These are phyloP conservation scores for Catharus minimus DNA, from an alignment of 2,113 vertebrate genomes.

Conservation along the genomic window DNA sequence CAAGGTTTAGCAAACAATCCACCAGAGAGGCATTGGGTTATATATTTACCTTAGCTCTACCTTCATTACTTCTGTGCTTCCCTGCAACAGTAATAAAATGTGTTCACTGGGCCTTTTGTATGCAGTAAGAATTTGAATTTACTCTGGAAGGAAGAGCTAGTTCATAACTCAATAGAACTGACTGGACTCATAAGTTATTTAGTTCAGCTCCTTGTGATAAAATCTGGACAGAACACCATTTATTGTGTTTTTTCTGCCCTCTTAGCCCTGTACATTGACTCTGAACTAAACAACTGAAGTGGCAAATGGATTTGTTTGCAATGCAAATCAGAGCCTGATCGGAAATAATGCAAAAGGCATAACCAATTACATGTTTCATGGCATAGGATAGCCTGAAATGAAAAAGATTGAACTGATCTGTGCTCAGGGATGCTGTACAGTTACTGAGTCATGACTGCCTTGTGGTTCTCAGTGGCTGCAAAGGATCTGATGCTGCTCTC, in stretches of 20 bases:
- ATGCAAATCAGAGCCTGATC: conserved; percentile 33
- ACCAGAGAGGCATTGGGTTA: neutral
- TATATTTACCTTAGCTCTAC: conserved; percentile 53
- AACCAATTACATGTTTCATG: conserved; percentile 24
- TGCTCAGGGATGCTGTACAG: neutral
- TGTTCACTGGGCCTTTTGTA: conserved; percentile 37
- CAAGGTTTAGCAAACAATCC: conserved; percentile 54
- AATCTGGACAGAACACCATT: conserved; percentile 26
- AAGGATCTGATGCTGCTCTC: neutral
- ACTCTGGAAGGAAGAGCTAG: conserved; percentile 20
- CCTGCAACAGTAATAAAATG: conserved; percentile 46
- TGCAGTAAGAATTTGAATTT: conserved; percentile 66
- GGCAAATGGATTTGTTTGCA: conserved; percentile 51
- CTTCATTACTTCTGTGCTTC: conserved; percentile 51
- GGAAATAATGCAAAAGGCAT: conserved; percentile 39
- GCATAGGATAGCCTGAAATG: neutral
- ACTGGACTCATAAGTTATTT: conserved; percentile 53
- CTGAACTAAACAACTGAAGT: conserved; percentile 35
- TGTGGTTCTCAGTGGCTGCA: neutral
- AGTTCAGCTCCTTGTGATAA: conserved; percentile 47
- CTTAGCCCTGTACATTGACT: conserved; percentile 13
- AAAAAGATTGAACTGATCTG: neutral
- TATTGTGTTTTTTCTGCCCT: conserved; percentile 41
- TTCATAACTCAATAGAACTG: conserved; percentile 58
- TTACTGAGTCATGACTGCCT: neutral